Evolutionary conservation across 64 coral and sea anemone genomes (phyloP).

Genomic region (Trachythela sp.): DNA sequence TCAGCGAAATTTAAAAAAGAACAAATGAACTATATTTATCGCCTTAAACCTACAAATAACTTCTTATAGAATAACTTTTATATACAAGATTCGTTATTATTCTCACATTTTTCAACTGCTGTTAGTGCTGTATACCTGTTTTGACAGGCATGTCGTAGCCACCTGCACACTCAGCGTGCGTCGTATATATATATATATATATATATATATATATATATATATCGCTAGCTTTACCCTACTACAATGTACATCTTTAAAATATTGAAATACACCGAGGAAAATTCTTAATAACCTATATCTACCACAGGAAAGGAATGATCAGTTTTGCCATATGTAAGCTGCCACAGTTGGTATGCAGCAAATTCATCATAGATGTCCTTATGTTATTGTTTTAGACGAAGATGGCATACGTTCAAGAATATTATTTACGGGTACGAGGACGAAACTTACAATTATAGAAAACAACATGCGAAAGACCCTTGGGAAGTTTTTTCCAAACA

Average conservation of each 20-base stretch:
- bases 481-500: neutral
- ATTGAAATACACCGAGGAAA: neutral
- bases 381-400: neutral
- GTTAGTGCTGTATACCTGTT: neutral
- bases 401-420: neutral
- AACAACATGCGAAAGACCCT: neutral
- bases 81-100: too few species aligned
- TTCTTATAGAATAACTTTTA: too few species aligned
- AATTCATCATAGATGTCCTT: conserved; percentile 1
- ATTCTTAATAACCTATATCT: neutral
- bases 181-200: neutral
- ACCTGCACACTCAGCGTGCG: neutral
- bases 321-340: neutral
- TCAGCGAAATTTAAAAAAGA: too few species aligned
- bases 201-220: too few species aligned
- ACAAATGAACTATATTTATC: too few species aligned
- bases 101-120: too few species aligned
- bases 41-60: too few species aligned
- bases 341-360: neutral
- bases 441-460: neutral
- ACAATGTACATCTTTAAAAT: too few species aligned
- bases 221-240: too few species aligned
- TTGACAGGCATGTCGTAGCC: neutral
- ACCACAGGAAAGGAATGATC: neutral
- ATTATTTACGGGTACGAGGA: neutral